Base-by-base conservation (phyloP, 92 coral and sea anemone species). In the Paragorgia papillata region DNA sequence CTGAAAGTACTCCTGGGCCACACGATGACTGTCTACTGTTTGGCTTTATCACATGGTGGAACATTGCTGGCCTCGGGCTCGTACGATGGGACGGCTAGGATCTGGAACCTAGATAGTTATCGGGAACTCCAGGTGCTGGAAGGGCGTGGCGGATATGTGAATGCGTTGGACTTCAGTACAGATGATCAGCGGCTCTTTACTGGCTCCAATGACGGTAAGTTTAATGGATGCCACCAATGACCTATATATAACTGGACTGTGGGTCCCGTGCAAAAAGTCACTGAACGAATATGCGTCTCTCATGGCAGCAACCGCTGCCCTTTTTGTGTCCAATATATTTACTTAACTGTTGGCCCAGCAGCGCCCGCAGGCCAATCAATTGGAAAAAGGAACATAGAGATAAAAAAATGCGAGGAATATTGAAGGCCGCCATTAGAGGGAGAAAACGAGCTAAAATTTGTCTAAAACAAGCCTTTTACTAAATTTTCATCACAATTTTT, bases 101-200 rank as follows among this genome's bases (percentile, higher is more conserved):
- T 85, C 9, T 85, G 89, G 89, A 85, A 85, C 60, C 64, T 82
- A 58, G 89, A 85, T 32, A 83, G 62, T 18, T 33, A 74, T 65
- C 66, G 66, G 62, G 79, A 75, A 19, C 49, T 81, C 2, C 41
- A 33, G 8, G 78, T 77, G 12, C 59, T 85, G 0, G 28, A 55
- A 14, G 89, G 86, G 25, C 79, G 81, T 66, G 73, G 58, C 9
- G 53, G 82, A 48, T 82, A 69, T 81, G 80, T 85, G 17, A 85
- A 82, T 44, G 89, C 86, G 19, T 82, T 86, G 22, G 53, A 74
- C 39, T 48, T 86, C 63, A 57, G 83, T 48, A 67, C 64, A 17
- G 86, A 83, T 26, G 40, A 73, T 20, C 35, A 62, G 69, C 85
- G 55, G 14, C 58, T 86, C 5, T 31, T 86, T 17, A 81, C 86